Evolutionary conservation across 64 coral and sea anemone genomes (phyloP), one percentile per base, ranked within the genome.

Genomic region (Astreopora myriophthalma): DNA sequence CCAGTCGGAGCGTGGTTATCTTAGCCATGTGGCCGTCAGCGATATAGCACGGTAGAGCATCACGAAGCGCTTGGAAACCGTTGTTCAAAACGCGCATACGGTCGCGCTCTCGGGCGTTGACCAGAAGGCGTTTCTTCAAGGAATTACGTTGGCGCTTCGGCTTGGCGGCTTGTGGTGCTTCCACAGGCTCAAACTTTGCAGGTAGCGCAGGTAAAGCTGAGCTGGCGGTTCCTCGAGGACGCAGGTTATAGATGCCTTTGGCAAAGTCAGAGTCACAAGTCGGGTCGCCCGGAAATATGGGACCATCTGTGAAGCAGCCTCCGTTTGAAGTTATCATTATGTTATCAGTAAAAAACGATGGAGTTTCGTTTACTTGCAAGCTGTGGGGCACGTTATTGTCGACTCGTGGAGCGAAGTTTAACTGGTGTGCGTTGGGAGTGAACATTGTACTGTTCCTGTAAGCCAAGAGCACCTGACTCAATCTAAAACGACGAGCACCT

Each of bases 11-110:
- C 22, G 97, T 99, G 33, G 97, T 99, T 87, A 99, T 99, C 83
- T 99, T 99, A 1, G 97, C 94, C 86, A 99, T 99, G 72, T 99
- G 97, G n/a, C 97, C 97, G 42, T 99, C 97, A 13, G 97, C 97
- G 36, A 99, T 99, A 42, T 99, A 99, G 57, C 97, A 99, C 7
- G 97, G 97, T 34, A 99, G 74, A 5, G 97, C 97, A 44, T 99
- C 94, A 16, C 97, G 83, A 29, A 99, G 91, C 28, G 87, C 86
- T 44, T 99, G 94, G 61, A 99, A 99, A 48, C 90, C 97, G 38
- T 95, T 95, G 84, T 99, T 99, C 8, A 99, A 39, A 22, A 93
- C 91, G 27, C 94, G 86, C 97, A 99, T 99, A 22, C 97, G 90
- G 14, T 99, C 97, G 30, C 97, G 74, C 37, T 99, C 97, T 3